Evolutionary conservation across 1,140 invertebrate species (phyloP).

Genomic region (Zaprionus ornatus): DNA sequence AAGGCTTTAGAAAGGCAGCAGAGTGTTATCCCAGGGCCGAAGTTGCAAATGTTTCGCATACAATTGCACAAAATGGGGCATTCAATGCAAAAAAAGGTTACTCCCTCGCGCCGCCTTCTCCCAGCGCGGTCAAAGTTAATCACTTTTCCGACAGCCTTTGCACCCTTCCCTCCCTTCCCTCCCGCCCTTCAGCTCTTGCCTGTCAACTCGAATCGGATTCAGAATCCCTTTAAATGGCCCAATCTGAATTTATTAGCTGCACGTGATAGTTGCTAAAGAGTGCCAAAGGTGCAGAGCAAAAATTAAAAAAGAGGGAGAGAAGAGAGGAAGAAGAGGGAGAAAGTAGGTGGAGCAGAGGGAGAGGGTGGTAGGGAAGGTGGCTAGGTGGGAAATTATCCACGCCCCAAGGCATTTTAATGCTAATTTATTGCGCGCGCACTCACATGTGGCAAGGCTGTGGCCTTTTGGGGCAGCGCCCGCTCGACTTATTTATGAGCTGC

Average conservation of each 20-base stretch:
- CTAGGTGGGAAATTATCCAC: constrained; percentile 42
- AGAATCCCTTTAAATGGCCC: constrained; percentile 74
- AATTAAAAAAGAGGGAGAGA: not conserved
- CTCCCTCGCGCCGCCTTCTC: not conserved
- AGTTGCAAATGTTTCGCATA: constrained; percentile 64
- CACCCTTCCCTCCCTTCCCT: constrained; percentile 1
- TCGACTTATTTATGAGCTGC: constrained; percentile 74
- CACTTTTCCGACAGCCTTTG: constrained; percentile 74
- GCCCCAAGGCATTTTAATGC: constrained; percentile 72
- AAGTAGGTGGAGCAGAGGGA: constrained; percentile 21
- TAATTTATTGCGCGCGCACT: constrained; percentile 67
- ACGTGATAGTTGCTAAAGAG: constrained; percentile 67
- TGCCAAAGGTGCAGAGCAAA: constrained; percentile 31
- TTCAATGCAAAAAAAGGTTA: constrained; percentile 49
- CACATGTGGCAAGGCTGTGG: constrained; percentile 48
- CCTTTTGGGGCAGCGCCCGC: not conserved
- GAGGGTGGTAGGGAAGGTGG: not conserved
- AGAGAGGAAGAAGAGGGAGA: not conserved
- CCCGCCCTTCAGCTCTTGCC: not conserved
- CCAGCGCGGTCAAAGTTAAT: constrained; percentile 70
- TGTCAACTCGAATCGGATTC: not conserved
- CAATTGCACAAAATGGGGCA: constrained; percentile 64
- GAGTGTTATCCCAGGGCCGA: constrained; percentile 21
- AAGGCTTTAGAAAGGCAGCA: constrained; percentile 4
- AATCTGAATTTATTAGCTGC: constrained; percentile 76